Conservation (phyloP, 2,113 vertebrate genomes). For the Larimichthys polyactis region DNA sequence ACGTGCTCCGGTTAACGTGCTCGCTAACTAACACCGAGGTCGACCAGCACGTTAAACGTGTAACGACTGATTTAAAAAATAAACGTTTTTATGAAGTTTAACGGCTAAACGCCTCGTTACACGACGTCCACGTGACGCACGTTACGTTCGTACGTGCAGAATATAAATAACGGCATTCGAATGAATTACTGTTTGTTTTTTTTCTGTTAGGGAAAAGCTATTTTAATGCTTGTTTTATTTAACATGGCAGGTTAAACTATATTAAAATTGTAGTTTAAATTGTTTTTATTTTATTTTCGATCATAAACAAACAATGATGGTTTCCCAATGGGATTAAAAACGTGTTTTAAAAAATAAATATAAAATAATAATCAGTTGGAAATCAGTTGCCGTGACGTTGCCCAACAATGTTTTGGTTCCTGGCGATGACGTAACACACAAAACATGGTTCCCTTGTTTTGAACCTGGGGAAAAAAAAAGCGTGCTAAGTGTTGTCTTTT, state of each 20-base stretch:
- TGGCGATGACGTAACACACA: constrained; percentile 89
- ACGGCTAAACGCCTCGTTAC: no score
- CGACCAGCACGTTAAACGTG: not conserved
- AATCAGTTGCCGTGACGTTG: constrained; percentile 74
- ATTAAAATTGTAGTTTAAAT: not conserved
- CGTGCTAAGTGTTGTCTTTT: constrained; percentile 86
- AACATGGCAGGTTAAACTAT: rapidly evolving
- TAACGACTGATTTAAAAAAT: not conserved
- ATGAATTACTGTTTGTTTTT: constrained; percentile 4
- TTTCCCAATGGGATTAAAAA: no score
- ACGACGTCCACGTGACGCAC: constrained; percentile 2
- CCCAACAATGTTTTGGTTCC: constrained; percentile 91
- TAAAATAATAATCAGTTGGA: not conserved
- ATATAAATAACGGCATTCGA: not conserved
- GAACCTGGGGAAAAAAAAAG: constrained; percentile 82
- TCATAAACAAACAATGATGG: no score
- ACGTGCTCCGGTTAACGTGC: not conserved
- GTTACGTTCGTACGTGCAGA: not conserved
- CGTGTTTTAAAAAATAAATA: no score
- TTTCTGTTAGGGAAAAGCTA: no score
- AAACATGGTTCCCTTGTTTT: constrained; percentile 93
- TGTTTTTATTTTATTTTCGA: not conserved
- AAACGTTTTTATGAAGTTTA: no score
- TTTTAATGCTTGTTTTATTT: not conserved
- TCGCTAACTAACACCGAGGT: not conserved